Base-by-base conservation (phyloP, 2,797 vertebrate species). In the Lerista edwardsae region DNA sequence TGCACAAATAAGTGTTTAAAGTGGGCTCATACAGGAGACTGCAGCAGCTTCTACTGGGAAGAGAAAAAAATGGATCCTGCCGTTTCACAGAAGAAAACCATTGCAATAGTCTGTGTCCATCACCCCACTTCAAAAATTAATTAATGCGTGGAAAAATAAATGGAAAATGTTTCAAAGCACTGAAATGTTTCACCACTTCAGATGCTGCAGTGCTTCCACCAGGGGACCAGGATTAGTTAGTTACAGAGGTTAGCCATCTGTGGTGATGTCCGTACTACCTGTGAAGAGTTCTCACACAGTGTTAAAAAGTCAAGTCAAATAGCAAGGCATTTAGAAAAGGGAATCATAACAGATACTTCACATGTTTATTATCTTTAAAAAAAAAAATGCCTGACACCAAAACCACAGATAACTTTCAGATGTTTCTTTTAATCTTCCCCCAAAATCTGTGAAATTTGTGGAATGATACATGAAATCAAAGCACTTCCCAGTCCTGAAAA, bases 381-480 rank as follows among this genome's bases (percentile, higher is more conserved):
- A 72, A 15, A 84, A 59, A 41, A 44, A 25, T 84, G 85, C 91
- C 73, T 86, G 59, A 71, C 55, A 17, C 3, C 65, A 51, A 85
- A 19, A 51, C 71, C 83, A 8, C 72, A 62, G 27, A 4, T 82
- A 1, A 69, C 73, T 44, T 74, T 5, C 72, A 6, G 75, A 31
- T 57, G 2, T 85, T 92, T 90, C 0, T 64, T 86, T 87, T 84
- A 29, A 57, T 79, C 41, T 88, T 82, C 41, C 87, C 44, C 47
- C 82, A 34, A 51, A 85, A n/a, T 44, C 1, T 27, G 19, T 41
- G 27, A 47, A 85, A 27, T 44, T 1, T 27, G 19, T 41, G 23
- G 68, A 77, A 47, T 69, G 72, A 57, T 55, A 72, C 3, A 36
- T 75, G 72, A 74, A 75, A 59, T 86, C 39, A 78, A 83, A 85